Conservation (phyloP, 2,797 vertebrate genomes). For the Capromys pilorides region DNA sequence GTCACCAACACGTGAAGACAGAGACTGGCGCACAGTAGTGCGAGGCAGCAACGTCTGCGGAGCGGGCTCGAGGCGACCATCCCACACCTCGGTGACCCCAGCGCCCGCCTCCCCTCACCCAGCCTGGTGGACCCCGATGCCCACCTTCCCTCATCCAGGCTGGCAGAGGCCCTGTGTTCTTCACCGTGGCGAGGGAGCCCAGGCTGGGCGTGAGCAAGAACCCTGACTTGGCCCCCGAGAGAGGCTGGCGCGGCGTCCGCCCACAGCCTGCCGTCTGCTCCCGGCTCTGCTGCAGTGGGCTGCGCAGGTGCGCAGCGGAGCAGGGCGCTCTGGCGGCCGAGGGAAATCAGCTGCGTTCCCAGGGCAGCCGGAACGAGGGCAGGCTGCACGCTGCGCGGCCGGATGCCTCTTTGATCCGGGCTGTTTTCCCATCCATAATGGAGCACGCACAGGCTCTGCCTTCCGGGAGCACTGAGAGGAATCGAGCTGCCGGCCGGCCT, state of each 20-base stretch:
- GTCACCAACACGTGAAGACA: neutral
- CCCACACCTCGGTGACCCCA: rapidly evolving
- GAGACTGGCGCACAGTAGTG: rapidly evolving
- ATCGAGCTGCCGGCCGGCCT: rapidly evolving
- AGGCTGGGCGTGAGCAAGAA: neutral
- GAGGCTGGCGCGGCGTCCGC: rapidly evolving
- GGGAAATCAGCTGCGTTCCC: rapidly evolving
- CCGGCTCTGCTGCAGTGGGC: rapidly evolving
- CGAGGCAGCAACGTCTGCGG: neutral
- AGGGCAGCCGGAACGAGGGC: rapidly evolving
- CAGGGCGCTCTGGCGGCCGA: rapidly evolving
- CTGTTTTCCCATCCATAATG: neutral
- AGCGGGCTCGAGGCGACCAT: rapidly evolving
- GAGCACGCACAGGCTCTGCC: neutral
- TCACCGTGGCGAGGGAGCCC: rapidly evolving
- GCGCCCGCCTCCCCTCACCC: rapidly evolving
- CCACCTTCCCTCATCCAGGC: rapidly evolving
- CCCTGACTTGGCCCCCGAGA: neutral
- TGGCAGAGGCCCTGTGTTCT: rapidly evolving
- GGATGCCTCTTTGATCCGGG: neutral
- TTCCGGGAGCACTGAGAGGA: rapidly evolving
- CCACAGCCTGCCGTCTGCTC: neutral
- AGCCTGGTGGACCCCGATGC: neutral
- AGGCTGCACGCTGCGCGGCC: no score
- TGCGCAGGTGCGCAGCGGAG: rapidly evolving